Percentiles rank a stretch among this genome's conserved stretches.
phyloP scores from a whole-genome alignment of 1,140 invertebrate genomes.

The Meloidogyne hapla region DNA sequence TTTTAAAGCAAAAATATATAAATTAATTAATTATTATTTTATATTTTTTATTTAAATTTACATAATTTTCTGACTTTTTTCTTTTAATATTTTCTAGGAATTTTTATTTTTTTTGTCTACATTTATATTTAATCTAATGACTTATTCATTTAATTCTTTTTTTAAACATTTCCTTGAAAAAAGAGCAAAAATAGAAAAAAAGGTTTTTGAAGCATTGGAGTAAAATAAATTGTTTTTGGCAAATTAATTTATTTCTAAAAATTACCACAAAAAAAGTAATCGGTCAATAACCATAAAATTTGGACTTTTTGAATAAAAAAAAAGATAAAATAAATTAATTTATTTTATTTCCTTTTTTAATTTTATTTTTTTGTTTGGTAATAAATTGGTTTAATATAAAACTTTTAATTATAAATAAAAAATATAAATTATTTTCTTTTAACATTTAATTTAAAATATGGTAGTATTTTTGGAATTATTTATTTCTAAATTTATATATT shows the following conservation, averaged over 20 bases:
- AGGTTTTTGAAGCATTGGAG: background rate
- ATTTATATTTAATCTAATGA: background rate
- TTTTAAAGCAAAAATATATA: background rate
- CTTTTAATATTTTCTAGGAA: conserved; percentile 1
- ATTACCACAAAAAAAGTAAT: background rate
- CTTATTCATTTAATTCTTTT: background rate
- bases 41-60: background rate
- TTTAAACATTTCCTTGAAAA: too few species aligned
- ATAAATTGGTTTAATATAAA: too few species aligned
- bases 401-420: too few species aligned
- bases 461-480: too few species aligned
- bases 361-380: too few species aligned
- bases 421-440: too few species aligned
- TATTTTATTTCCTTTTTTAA: too few species aligned
- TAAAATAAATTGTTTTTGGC: background rate
- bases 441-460: too few species aligned
- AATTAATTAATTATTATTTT: background rate
- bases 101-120: background rate
- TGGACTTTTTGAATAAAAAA: too few species aligned
- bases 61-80: background rate
- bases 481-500: too few species aligned
- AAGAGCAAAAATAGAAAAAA: background rate
- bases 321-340: too few species aligned
- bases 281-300: background rate
- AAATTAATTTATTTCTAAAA: background rate